Base-by-base conservation (phyloP, 1,140 invertebrate genomes). In the Drosophila obscura region DNA sequence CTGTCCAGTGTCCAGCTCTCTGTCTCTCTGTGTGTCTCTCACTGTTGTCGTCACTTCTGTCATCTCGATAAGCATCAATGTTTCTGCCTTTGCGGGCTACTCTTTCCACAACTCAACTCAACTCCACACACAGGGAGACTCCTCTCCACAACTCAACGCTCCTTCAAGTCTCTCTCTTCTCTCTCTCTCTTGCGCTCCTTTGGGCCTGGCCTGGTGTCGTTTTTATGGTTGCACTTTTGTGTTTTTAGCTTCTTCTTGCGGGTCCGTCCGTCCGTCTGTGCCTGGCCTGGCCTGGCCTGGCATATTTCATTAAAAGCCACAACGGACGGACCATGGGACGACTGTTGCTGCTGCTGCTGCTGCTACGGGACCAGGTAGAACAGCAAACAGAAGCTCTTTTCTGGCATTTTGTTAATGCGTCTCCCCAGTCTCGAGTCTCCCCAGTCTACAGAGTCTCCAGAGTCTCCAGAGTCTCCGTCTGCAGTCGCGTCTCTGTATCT, bases 11-110 rank as follows among this genome's bases (percentile, higher is more conserved):
- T 62, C 63, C 63, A 1, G 0, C n/a, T 8, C 31, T 7, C n/a
- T n/a, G n/a, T n/a, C n/a, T 51, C 49, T 26, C 15, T 50, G 63
- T 66, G 48, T 50, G 35, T 22, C 31, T 22, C 31, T 46, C 64
- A 68, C 66, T 65, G 51, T 69, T 76, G 74, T 77, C 74, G 59
- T 81, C 77, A 88, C 71, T 85, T 80, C 69, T 88, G 88, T 88
- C 88, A 84, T 81, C 68, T 71, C 88, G 88, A 90, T 90, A 90
- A 90, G 83, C 83, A 90, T 90, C 88, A 90, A 90, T 90, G 88
- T 90, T 90, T 73, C 71, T 87, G 73, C 61, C 69, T 63, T 59
- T 69, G 28, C 79, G 75, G 68, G 60, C 74, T 69, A 53, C 72
- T 69, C 52, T 51, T 77, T 44, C 22, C 56, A 62, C 68, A 72